These are phyloP conservation scores for Rissa tridactyla DNA, from an alignment of 2,113 vertebrate species.

Conservation along the genomic window DNA sequence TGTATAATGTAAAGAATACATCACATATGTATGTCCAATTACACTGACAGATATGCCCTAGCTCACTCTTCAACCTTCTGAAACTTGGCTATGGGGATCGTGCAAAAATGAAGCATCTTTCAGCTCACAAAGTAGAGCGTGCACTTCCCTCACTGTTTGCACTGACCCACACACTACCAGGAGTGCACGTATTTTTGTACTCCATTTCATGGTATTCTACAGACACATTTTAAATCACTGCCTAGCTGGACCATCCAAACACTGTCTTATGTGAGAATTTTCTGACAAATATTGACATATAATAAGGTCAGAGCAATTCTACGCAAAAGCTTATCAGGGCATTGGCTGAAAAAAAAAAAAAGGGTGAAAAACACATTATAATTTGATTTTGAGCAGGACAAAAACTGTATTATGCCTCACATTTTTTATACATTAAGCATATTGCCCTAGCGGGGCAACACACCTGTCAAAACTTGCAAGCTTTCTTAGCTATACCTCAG, in stretches of 20 bases:
- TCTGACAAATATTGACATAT: not conserved
- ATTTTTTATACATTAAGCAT: slow-evolving; percentile 31
- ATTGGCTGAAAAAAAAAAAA: not conserved
- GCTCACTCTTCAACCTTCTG: not conserved
- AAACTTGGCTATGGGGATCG: not conserved
- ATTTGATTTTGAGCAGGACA: not conserved
- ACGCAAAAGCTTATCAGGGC: not conserved
- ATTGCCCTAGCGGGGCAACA: slow-evolving; percentile 11
- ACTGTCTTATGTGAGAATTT: not conserved
- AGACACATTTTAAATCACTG: not conserved
- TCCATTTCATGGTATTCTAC: not conserved
- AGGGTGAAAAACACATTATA: not conserved
- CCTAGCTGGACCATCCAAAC: not conserved
- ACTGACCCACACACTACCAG: not conserved
- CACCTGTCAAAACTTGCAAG: slow-evolving; percentile 51
- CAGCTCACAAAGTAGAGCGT: not conserved
- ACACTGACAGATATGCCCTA: fast-evolving
- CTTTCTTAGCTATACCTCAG: slow-evolving; percentile 41
- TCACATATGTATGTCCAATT: too few species aligned
- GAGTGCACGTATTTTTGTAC: not conserved
- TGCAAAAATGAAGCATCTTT: not conserved
- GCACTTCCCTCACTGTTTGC: not conserved
- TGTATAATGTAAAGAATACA: not conserved
- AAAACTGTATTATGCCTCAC: not conserved
- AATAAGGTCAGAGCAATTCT: not conserved